Evolutionary conservation across 2,797 vertebrate genomes (phyloP), one percentile per base, ranked within the genome.

Genomic region (Hybognathus amarus): DNA sequence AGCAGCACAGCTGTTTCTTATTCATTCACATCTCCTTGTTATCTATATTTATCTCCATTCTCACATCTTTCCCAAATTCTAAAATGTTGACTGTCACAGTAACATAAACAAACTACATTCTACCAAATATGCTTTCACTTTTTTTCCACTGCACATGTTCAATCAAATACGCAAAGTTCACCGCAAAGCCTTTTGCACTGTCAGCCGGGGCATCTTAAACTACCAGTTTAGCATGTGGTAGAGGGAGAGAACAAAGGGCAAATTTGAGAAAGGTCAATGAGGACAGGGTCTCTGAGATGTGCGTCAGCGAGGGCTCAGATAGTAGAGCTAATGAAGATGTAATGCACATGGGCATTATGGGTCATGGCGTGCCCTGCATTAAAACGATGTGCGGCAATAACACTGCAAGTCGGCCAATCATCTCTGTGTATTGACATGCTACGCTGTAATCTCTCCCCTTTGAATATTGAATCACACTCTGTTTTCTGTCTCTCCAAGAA

Each of bases 301-400:
- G 42, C 77, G 81, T 81, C 77, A 83, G 42, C 15, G 40, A 59
- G 6, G 40, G 80, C 85, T 78, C 38, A 47, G 85, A 84, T 88
- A 87, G 89, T 76, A 80, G 79, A 73, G 47, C 83, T 89, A 89
- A 90, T 90, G 85, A 90, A 89, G 87, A 89, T 77, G 77, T 87
- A 80, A 79, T 81, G 78, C 70, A 67, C 74, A 63, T 50, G 67
- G 59, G 71, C 75, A 83, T 63, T 59, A 54, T 82, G 63, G 85
- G 82, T 83, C 83, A 86, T 40, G 52, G 45, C 82, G 69, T 70
- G 71, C 50, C 67, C 71, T 82, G 82, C 73, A 88, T 87, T 77
- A 59, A 76, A 88, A 87, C 82, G 64, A 86, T 83, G 76, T 71
- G 73, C 59, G 54, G 77, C 74, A 47, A 64, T 82, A 73, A 63